Percentiles rank a stretch among this genome's conserved stretches.
Evolutionary conservation across 2,888 invertebrate species (phyloP).

Genomic region (Papilio demoleus): DNA sequence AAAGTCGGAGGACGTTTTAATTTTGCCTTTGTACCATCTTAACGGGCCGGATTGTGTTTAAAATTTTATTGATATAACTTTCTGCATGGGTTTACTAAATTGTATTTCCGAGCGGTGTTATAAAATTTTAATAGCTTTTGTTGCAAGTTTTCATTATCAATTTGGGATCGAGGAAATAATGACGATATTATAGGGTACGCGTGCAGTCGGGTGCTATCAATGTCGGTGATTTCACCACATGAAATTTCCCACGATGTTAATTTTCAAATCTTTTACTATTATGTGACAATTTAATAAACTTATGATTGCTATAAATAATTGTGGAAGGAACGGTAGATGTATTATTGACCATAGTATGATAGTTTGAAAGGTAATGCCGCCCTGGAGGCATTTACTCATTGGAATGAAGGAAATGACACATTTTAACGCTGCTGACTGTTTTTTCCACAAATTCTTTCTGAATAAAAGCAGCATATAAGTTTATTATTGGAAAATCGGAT

Average conservation of each 20-base stretch:
- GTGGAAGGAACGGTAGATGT: slow-evolving; percentile 11
- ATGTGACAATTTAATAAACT: slow-evolving; percentile 55
- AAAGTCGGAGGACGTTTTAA: slow-evolving; percentile 58
- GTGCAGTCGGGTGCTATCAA: slow-evolving; percentile 51
- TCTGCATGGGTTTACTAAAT: slow-evolving; percentile 53
- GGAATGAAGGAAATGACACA: slow-evolving; percentile 3
- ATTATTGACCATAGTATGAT: background rate
- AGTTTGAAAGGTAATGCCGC: slow-evolving; percentile 23
- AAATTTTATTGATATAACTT: slow-evolving; percentile 60
- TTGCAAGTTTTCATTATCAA: slow-evolving; percentile 41
- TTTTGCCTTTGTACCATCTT: slow-evolving; percentile 57
- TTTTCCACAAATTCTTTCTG: background rate
- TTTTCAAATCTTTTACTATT: slow-evolving; percentile 42
- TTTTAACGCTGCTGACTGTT: background rate
- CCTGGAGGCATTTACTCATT: slow-evolving; percentile 7
- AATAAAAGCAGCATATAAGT: background rate
- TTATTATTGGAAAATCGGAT: background rate
- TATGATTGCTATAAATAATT: slow-evolving; percentile 51
- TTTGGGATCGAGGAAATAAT: slow-evolving; percentile 41
- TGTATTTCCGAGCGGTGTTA: slow-evolving; percentile 48
- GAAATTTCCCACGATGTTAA: slow-evolving; percentile 46
- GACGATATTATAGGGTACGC: slow-evolving; percentile 44
- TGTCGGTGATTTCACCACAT: slow-evolving; percentile 50
- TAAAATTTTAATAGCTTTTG: slow-evolving; percentile 44
- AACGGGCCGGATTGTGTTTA: slow-evolving; percentile 58